phyloP scores from a whole-genome alignment of 2,888 invertebrate species.

The Clusia tigrina region DNA sequence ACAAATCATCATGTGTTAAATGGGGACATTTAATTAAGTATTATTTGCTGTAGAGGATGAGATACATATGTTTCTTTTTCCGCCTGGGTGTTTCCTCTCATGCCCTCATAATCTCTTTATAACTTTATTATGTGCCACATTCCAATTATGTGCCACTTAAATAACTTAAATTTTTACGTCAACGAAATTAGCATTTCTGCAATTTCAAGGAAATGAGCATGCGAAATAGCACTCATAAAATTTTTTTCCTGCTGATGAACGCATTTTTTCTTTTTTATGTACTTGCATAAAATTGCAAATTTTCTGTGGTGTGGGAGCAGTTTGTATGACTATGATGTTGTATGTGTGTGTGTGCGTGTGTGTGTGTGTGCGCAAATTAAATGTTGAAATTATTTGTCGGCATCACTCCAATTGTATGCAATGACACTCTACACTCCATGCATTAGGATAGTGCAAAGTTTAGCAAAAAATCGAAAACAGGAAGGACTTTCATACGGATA shows the following conservation, averaged over 20 bases:
- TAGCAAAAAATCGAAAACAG: too few relatives aligned
- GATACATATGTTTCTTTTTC: too few relatives aligned
- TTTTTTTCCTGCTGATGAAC: not conserved
- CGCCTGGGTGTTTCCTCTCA: too few relatives aligned
- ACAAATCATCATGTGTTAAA: too few relatives aligned
- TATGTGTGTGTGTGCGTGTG: conserved; percentile 1
- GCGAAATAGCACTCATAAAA: not conserved
- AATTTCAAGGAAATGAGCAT: not conserved
- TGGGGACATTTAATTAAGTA: too few relatives aligned
- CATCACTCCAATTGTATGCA: too few relatives aligned
- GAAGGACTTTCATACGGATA: too few relatives aligned
- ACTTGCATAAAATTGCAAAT: not conserved
- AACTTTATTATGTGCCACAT: not conserved
- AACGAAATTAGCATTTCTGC: not conserved
- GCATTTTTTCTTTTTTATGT: not conserved
- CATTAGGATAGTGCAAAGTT: too few relatives aligned
- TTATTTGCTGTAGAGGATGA: too few relatives aligned
- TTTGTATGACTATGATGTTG: not conserved
- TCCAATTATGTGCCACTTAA: not conserved
- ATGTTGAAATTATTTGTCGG: too few relatives aligned
- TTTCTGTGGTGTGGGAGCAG: not conserved
- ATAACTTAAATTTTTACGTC: not conserved
- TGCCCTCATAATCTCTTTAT: too few relatives aligned
- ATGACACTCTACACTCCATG: too few relatives aligned
- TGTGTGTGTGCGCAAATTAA: conserved; percentile 4